Evolutionary conservation across 2,888 invertebrate genomes (phyloP), one percentile per base, ranked within the genome.

Genomic region (Troides oblongomaculatus): DNA sequence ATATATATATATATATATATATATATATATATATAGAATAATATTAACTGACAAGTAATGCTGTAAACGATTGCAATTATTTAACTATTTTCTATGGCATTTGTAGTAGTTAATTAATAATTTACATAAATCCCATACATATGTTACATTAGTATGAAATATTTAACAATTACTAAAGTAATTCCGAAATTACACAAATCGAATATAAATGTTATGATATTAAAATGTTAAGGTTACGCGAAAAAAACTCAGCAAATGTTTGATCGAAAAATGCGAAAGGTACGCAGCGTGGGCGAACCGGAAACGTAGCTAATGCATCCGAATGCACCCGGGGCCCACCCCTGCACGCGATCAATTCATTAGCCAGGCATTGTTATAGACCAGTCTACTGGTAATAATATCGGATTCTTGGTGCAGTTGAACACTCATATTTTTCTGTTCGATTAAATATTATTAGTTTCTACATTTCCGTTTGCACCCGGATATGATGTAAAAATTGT

Each of bases 231-330:
- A 46, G 14, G 14, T 46, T 0, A 12, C 14, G 46, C 39, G 39
- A 14, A 46, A 46, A 46, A 56, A 21, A 56, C 14, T 30, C 30
- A 23, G 50, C 7, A 58, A 30, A 63, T 63, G 63, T 68, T 63
- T 63, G 43, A 59, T 58, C 67, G 21, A 68, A 67, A 77, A 78
- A 75, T 21, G 68, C 68, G 71, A 70, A 73, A 72, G 70, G 72
- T 71, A 62, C 65, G 67, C 66, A 71, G 30, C 67, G 70, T 81
- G 80, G 79, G 77, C 75, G 72, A 80, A 80, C 89, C 92, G 93
- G 93, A 93, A 93, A 86, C 85, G 78, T 75, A 75, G 81, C 90
- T 93, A 93, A 93, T 93, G 93, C 93, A 92, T 88, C 89, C 92
- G 89, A 90, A 88, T 90, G 88, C 90, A 88, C 83, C 86, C 86